Evolutionary conservation across 1,140 invertebrate species (phyloP).

Genomic region (Bombus difficillimus): DNA sequence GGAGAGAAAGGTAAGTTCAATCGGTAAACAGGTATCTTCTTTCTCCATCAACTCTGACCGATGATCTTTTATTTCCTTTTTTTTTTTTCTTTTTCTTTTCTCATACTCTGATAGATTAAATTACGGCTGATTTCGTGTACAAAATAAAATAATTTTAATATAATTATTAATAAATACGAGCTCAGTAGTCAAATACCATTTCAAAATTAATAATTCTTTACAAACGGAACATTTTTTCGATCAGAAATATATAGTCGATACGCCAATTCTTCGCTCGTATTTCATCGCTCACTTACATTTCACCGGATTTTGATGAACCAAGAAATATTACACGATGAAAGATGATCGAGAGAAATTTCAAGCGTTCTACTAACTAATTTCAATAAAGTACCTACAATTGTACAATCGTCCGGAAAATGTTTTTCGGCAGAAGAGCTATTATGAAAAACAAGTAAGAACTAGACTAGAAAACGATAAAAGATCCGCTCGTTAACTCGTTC

Average conservation of each 20-base stretch:
- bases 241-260: background rate
- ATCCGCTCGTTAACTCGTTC: constrained; percentile 37
- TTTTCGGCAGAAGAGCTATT: constrained; percentile 11
- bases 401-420: constrained; percentile 9
- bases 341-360: background rate
- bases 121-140: background rate
- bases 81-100: background rate
- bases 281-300: background rate
- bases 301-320: background rate
- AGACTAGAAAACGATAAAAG: constrained; percentile 64
- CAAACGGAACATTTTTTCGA: background rate
- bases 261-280: background rate
- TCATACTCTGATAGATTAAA: background rate
- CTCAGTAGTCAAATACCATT: background rate
- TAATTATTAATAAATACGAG: constrained; percentile 1
- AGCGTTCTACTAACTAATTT: background rate
- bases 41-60: background rate
- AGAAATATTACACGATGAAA: background rate
- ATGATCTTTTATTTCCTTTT: too few species aligned
- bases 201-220: background rate
- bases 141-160: constrained; percentile 1
- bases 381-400: background rate
- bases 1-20: background rate
- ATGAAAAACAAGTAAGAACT: constrained; percentile 26
- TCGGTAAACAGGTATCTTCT: background rate